A percentile compares a stretch with the other conserved stretches of the same genome.
phyloP scores from a whole-genome alignment of 2,888 invertebrate genomes.

The Cryptocephalus moraei region DNA sequence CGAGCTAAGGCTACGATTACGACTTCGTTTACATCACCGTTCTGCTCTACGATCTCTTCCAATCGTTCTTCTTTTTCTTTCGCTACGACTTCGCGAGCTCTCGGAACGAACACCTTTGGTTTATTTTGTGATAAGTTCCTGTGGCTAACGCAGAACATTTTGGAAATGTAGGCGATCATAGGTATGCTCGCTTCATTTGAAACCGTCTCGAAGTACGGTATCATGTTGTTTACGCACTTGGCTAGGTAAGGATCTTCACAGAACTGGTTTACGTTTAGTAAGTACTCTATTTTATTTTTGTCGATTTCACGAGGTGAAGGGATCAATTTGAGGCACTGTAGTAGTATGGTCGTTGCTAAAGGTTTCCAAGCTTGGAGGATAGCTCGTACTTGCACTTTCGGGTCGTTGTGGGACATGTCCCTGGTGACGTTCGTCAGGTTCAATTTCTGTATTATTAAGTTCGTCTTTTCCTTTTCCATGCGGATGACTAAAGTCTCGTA shows the following conservation, averaged over 20 bases:
- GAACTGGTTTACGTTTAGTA: slow-evolving; percentile 57
- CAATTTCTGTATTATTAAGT: slow-evolving; percentile 62
- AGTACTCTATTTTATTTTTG: slow-evolving; percentile 67
- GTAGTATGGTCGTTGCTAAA: slow-evolving; percentile 68
- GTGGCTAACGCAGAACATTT: slow-evolving; percentile 81
- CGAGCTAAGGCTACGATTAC: slow-evolving; percentile 87
- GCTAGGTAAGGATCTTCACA: slow-evolving; percentile 53
- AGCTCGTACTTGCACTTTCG: slow-evolving; percentile 66
- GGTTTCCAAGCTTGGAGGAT: slow-evolving; percentile 87
- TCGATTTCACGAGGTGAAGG: slow-evolving; percentile 70
- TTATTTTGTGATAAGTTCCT: slow-evolving; percentile 69
- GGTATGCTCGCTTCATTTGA: slow-evolving; percentile 46
- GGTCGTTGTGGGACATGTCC: slow-evolving; percentile 71
- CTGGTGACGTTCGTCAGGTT: slow-evolving; percentile 64
- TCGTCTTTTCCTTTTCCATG: slow-evolving; percentile 65
- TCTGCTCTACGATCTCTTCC: slow-evolving; percentile 1
- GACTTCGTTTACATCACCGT: slow-evolving; percentile 35
- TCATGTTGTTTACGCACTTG: slow-evolving; percentile 54
- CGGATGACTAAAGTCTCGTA: slow-evolving; percentile 73
- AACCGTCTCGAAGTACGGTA: slow-evolving; percentile 21
- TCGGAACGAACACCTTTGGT: slow-evolving; percentile 59
- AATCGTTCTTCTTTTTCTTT: slow-evolving; percentile 3
- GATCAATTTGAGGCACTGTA: slow-evolving; percentile 70
- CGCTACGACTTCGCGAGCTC: slow-evolving; percentile 31
- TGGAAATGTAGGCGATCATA: slow-evolving; percentile 67